phyloP scores from a whole-genome alignment of 1,140 invertebrate genomes.

The Bombus pyrosoma region DNA sequence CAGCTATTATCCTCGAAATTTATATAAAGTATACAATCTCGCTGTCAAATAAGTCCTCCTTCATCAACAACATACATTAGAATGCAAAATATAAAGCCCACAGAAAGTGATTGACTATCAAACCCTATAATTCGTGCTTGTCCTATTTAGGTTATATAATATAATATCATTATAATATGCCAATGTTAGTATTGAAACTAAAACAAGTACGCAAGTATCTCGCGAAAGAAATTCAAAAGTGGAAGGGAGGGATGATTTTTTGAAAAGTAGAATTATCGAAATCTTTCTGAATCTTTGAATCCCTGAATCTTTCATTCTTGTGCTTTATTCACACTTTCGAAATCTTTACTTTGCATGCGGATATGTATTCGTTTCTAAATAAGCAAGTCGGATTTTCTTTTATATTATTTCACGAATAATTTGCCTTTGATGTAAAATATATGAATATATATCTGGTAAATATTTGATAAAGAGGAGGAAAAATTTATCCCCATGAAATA shows the following conservation, averaged over 20 bases:
- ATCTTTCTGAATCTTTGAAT: too few species aligned
- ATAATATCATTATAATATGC: too few species aligned
- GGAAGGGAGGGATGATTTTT: neutral
- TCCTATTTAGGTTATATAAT: neutral
- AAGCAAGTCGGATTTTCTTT: too few species aligned
- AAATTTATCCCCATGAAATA: neutral
- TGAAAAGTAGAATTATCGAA: neutral
- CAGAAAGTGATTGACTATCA: neutral
- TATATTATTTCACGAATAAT: neutral
- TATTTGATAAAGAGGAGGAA: neutral
- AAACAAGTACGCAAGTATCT: neutral
- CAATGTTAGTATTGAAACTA: conserved; percentile 7
- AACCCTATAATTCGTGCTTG: neutral
- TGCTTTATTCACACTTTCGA: neutral
- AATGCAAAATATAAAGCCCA: conserved; percentile 2
- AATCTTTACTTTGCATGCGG: neutral
- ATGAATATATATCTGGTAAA: neutral
- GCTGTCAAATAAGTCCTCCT: neutral
- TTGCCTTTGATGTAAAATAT: neutral
- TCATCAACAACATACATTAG: neutral
- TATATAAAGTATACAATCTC: neutral
- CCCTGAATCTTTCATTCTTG: neutral
- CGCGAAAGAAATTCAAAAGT: neutral
- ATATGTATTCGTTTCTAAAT: neutral
- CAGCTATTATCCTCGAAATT: neutral